Evolutionary conservation across 2,797 vertebrate genomes (phyloP), one percentile per base, ranked within the genome.

Genomic region (Bufotes viridis): DNA sequence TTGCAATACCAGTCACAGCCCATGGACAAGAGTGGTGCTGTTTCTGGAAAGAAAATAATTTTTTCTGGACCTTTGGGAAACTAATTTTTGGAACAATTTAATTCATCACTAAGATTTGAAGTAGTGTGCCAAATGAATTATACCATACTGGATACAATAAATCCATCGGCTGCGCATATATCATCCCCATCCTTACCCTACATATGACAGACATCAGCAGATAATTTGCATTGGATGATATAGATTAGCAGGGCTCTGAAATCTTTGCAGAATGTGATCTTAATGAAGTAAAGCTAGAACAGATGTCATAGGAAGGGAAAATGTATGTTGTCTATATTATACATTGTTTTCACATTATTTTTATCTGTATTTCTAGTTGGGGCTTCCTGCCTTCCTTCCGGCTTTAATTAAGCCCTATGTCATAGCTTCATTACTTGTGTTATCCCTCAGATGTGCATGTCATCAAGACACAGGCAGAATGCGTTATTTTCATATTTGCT

Each of bases 301-400:
- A 55, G 72, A 75, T 75, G 72, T 75, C 20, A 13, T 22, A 14
- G 20, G 49, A 51, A 11, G n/a, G 49, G 8, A 75, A 20, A 51
- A n/a, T 75, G 22, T 13, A 74, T 49, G 29, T 20, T 51, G 20
- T 22, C 42, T 51, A 20, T 51, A 42, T 42, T 42, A 49, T 75
- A 22, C 13, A 75, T 42, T 53, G 29, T 51, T 20, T 75, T 75
- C 49, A n/a, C 42, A 75, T 75, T 75, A 75, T 75, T 75, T 75
- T 75, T 75, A 75, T 51, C 20, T 53, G 12, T n/a, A 53, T 75
- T 42, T 9, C 18, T 51, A 22, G 42, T 53, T 75, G 29, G 72
- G 29, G 18, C 72, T 75, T 75, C 72, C 72, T 75, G 72, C 72
- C 72, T 75, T 75, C 72, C 20, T 75, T 75, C 49, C 72, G 20